Conservation (phyloP, 2,113 vertebrate species). For the Melanocharis versteri region DNA sequence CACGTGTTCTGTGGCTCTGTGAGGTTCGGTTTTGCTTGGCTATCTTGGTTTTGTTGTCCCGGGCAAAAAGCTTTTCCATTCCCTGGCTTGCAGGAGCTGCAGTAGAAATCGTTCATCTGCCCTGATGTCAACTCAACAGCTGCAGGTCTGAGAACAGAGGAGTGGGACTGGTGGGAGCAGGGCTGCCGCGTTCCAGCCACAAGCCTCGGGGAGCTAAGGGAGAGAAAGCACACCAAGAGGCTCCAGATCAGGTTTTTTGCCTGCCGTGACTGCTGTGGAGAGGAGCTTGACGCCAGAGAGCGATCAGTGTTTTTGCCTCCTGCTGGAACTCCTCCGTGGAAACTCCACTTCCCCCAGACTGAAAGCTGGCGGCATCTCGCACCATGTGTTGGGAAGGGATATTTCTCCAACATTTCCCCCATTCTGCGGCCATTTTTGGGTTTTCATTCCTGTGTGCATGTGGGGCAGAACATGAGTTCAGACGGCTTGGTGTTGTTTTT, state of each 20-base stretch:
- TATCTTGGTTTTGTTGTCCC: not conserved
- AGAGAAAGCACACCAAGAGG: not conserved
- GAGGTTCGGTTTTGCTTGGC: not conserved
- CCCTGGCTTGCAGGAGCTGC: not conserved
- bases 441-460: not conserved
- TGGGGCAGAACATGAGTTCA: fast-evolving
- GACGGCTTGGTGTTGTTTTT: not conserved
- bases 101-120: not conserved
- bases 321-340: not conserved
- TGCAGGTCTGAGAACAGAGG: not conserved
- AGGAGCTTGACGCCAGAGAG: not conserved
- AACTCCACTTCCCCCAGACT: not conserved
- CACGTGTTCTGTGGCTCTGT: fast-evolving
- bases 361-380: not conserved
- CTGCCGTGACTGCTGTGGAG: too few relatives aligned
- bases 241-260: not conserved
- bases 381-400: not conserved
- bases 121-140: not conserved
- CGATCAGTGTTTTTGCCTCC: not conserved
- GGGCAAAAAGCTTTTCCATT: not conserved
- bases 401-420: not conserved
- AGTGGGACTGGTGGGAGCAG: not conserved
- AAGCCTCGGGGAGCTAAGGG: not conserved
- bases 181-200: not conserved
- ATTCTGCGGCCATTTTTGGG: not conserved